Conservation (phyloP, 1,140 invertebrate species). For the Lepidurus couesii region DNA sequence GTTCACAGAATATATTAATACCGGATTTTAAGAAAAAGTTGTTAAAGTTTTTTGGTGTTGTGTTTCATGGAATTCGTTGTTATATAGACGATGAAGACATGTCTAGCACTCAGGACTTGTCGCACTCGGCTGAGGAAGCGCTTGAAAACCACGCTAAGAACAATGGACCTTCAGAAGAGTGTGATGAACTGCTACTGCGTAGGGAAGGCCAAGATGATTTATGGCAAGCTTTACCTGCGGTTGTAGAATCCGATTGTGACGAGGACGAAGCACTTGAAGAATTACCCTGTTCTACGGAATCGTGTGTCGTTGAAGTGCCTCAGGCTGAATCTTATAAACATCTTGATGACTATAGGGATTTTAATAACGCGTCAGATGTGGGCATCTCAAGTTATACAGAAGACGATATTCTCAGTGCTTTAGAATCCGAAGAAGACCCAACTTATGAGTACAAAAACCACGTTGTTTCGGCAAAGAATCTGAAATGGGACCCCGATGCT, state of each 20-base stretch:
- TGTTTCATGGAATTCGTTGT: no score
- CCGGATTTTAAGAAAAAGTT: no score
- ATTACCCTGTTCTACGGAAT: conserved; percentile 29
- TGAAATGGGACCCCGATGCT: conserved; percentile 33
- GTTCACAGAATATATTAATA: background rate
- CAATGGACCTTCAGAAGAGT: conserved; percentile 12
- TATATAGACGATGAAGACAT: background rate
- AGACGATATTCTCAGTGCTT: background rate
- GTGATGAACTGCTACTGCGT: conserved; percentile 4
- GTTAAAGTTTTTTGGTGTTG: no score
- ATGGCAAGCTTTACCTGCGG: conserved; percentile 35
- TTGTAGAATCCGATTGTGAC: conserved; percentile 30
- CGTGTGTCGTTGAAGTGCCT: conserved; percentile 28
- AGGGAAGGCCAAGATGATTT: conserved; percentile 23
- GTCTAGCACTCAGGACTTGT: background rate
- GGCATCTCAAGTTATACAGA: background rate
- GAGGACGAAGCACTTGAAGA: conserved; percentile 8
- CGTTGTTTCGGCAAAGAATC: background rate
- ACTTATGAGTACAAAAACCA: background rate
- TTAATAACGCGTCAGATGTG: background rate
- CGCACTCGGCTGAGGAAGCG: background rate
- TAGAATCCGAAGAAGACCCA: conserved; percentile 4
- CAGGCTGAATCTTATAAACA: background rate
- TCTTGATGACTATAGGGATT: background rate
- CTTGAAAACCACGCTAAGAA: background rate